Percentiles rank a stretch among this genome's conserved stretches.
These are phyloP conservation scores for Exaiptasia diaphana DNA, from an alignment of 64 coral and sea anemone genomes.

Conservation along the genomic window DNA sequence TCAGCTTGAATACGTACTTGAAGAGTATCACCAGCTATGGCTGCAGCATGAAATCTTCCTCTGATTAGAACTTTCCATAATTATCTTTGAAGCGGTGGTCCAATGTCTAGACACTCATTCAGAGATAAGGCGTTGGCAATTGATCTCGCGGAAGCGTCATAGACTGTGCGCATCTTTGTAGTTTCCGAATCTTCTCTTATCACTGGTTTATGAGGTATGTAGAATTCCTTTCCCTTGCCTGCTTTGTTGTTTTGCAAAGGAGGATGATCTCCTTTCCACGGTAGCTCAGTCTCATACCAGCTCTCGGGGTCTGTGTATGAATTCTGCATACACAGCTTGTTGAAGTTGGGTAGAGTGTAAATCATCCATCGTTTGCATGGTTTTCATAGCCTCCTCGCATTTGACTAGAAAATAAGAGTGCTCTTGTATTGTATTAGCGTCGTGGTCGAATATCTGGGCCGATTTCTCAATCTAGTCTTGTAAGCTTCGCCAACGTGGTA, in stretches of 20 bases:
- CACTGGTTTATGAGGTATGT: not conserved
- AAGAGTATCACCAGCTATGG: conserved; percentile 32
- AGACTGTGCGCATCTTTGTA: not conserved
- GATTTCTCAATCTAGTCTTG: not conserved
- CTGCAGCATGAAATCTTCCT: conserved; percentile 52
- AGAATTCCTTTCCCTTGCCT: not conserved
- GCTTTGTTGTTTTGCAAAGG: conserved; percentile 1
- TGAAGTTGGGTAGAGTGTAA: conserved; percentile 18
- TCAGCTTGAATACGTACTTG: conserved; percentile 26
- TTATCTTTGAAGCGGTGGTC: conserved; percentile 23
- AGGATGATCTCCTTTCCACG: conserved; percentile 37
- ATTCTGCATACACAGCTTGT: not conserved
- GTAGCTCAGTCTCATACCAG: conserved; percentile 20
- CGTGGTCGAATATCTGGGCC: not conserved
- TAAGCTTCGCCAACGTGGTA: conserved; percentile 32
- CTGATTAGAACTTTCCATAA: conserved; percentile 57
- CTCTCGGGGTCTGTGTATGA: conserved; percentile 6
- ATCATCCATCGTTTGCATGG: conserved; percentile 6
- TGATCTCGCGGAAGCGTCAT: conserved; percentile 17
- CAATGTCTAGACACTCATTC: conserved; percentile 45
- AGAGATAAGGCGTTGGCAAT: conserved; percentile 2
- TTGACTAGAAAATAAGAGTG: conserved; percentile 29
- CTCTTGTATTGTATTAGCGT: not conserved
- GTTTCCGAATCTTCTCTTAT: not conserved
- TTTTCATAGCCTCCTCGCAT: conserved; percentile 17